Evolutionary conservation across 1,140 invertebrate genomes (phyloP), one percentile per base, ranked within the genome.

Genomic region (Notospermus geniculatus): DNA sequence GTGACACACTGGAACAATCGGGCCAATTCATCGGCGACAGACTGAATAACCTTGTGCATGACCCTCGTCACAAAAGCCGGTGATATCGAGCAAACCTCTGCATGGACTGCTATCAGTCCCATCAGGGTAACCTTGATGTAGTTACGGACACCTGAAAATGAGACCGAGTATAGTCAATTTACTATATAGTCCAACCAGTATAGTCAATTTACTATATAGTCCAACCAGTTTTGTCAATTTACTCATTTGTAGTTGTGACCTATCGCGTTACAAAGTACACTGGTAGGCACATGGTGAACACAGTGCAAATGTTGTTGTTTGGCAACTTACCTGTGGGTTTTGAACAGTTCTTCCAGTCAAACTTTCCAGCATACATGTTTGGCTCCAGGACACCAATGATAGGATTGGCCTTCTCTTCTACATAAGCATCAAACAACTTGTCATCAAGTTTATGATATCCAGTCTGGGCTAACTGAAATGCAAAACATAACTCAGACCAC

Each of bases 121-220:
- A 92, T 89, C 23, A 96, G 86, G 59, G 92, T 91, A 82, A 97
- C 92, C 78, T 97, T 95, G 0, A 92, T 88, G 69, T 97, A 98
- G 0, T 90, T 91, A 50, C 91, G 83, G 1, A 95, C 86, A 75
- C 92, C 91, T 23, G 84, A 86, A 63, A 60, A 17, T 50, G 39
- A n/a, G n/a, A n/a, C n/a, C n/a, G n/a, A n/a, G 22, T 23, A 53
- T 23, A 46, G n/a, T n/a, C n/a, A n/a, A n/a, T n/a, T n/a, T n/a
- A n/a, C n/a, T n/a, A n/a, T n/a, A n/a, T n/a, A n/a, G n/a, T n/a
- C n/a, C n/a, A n/a, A n/a, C n/a, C n/a, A n/a, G n/a, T n/a, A n/a
- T n/a, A n/a, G n/a, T n/a, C n/a, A n/a, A n/a, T n/a, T n/a, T n/a
- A n/a, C n/a, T n/a, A n/a, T n/a, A n/a, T n/a, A n/a, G n/a, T n/a